Conservation (phyloP, 37 sponge, comb jelly and placozoan genomes). For the Aplysina aerophoba region DNA sequence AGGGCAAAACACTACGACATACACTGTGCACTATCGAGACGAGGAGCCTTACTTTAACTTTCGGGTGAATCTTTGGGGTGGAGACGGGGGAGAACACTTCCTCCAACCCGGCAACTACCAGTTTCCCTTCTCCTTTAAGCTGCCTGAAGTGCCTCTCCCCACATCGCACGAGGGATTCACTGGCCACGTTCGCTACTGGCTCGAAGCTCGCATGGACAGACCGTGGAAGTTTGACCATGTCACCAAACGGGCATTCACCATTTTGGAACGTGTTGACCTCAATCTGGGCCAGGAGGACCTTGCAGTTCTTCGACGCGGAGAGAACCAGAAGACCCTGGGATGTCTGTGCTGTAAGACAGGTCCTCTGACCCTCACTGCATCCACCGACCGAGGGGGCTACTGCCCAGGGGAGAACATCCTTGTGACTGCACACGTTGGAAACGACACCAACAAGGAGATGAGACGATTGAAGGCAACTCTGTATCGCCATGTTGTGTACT, state of each 20-base stretch:
- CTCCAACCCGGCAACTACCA: slow-evolving; percentile 45
- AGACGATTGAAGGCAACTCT: slow-evolving; percentile 39
- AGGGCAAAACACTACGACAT: slow-evolving; percentile 39
- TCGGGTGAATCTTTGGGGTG: slow-evolving; percentile 23
- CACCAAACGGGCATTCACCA: slow-evolving; percentile 26
- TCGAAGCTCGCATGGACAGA: slow-evolving; percentile 49
- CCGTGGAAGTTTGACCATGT: slow-evolving; percentile 56
- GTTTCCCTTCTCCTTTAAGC: slow-evolving; percentile 44
- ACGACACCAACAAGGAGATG: slow-evolving; percentile 43
- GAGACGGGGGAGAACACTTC: not conserved
- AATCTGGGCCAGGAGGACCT: slow-evolving; percentile 37
- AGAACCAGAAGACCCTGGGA: slow-evolving; percentile 55
- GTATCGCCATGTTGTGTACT: slow-evolving; percentile 14
- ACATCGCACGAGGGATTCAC: slow-evolving; percentile 22
- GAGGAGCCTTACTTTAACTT: slow-evolving; percentile 23
- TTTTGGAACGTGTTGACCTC: slow-evolving; percentile 50
- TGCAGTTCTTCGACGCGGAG: slow-evolving; percentile 9
- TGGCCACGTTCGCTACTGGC: slow-evolving; percentile 59
- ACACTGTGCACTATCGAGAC: slow-evolving; percentile 45
- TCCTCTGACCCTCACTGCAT: slow-evolving; percentile 47
- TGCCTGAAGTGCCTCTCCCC: slow-evolving; percentile 33
- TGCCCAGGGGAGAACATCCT: slow-evolving; percentile 55
- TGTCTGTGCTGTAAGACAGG: slow-evolving; percentile 82
- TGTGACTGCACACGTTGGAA: slow-evolving; percentile 42
- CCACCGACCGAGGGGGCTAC: slow-evolving; percentile 51